Base-by-base conservation (phyloP, 2,888 invertebrate genomes). In the Cantharis flavilabris region DNA sequence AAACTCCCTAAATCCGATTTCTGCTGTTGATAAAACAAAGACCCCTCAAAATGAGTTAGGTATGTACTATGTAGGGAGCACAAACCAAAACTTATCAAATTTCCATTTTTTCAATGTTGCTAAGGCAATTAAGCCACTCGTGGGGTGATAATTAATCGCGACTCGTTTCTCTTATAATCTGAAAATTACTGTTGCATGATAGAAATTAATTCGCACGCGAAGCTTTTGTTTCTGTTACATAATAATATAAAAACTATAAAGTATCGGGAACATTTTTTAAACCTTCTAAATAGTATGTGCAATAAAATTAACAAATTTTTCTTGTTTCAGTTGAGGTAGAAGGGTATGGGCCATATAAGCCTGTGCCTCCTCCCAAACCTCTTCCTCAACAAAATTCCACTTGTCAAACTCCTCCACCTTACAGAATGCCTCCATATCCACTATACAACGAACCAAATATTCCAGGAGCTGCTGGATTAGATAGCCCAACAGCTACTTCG, bases 341-440 rank as follows among this genome's bases (percentile, higher is more conserved):
- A 86, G 89, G 89, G 85, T 87, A 88, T 89, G 91, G 91, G 88
- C 90, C 91, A 86, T 91, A 90, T 89, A 91, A 91, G 88, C 90
- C 91, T 84, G 89, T 90, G 84, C 90, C 91, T 82, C 90, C 90
- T 80, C 90, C 91, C 86, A 91, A 90, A 90, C 91, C 93, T 89
- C 90, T 93, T 87, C 85, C 83, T 80, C 83, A 86, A 80, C 86
- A 86, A 64, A 76, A 78, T 62, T 73, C 83, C 75, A 84, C 82
- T 73, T 82, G 84, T 49, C 83, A 84, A 74, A 88, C 87, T 20
- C 90, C 89, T 65, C 90, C 93, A 86, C 87, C 92, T 85, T 93
- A 93, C 90, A 92, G 92, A 87, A 93, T 93, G 93, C 93, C 93
- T 82, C 93, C 93, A 79, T 92, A 89, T 84, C 90, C 92, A 79